These are phyloP conservation scores for Merluccius polli DNA, from an alignment of 2,797 vertebrate genomes.

Conservation along the genomic window DNA sequence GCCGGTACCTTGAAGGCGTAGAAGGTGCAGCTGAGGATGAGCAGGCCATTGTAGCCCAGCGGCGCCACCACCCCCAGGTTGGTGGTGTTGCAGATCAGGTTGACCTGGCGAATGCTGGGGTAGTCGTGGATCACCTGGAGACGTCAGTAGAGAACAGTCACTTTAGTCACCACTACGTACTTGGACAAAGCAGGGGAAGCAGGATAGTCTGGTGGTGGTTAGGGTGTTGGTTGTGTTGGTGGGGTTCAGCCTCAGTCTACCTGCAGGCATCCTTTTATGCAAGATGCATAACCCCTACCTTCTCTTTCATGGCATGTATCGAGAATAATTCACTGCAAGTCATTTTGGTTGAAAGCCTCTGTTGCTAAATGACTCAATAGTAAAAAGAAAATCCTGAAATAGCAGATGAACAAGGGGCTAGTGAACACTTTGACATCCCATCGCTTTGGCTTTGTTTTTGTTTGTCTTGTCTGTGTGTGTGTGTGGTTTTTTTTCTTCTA, in stretches of 20 bases:
- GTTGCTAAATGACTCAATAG: not conserved
- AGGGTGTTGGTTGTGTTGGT: too few species aligned
- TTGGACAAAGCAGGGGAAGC: not conserved
- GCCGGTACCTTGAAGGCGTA: slow-evolving; percentile 89
- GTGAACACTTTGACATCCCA: too few species aligned
- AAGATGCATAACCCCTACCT: not conserved
- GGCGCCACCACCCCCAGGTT: slow-evolving; percentile 95
- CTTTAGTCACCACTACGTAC: too few species aligned
- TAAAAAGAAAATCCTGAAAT: not conserved
- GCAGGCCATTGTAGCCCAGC: slow-evolving; percentile 93
- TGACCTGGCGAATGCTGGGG: slow-evolving; percentile 93
- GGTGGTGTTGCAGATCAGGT: slow-evolving; percentile 96
- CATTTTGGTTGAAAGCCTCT: not conserved
- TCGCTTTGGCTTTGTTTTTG: too few species aligned
- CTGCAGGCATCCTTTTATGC: not conserved
- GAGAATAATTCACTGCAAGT: not conserved
- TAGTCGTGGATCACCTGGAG: slow-evolving; percentile 90
- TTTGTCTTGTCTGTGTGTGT: not conserved
- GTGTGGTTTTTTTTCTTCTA: not conserved
- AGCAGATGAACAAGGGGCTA: too few species aligned
- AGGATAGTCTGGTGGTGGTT: not conserved
- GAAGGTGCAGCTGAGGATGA: slow-evolving; percentile 98
- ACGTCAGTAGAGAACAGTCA: too few species aligned
- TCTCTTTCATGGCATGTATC: not conserved
- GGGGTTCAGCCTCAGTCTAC: too few species aligned